phyloP scores from a whole-genome alignment of 2,888 invertebrate genomes.

The Drosophila rellima region DNA sequence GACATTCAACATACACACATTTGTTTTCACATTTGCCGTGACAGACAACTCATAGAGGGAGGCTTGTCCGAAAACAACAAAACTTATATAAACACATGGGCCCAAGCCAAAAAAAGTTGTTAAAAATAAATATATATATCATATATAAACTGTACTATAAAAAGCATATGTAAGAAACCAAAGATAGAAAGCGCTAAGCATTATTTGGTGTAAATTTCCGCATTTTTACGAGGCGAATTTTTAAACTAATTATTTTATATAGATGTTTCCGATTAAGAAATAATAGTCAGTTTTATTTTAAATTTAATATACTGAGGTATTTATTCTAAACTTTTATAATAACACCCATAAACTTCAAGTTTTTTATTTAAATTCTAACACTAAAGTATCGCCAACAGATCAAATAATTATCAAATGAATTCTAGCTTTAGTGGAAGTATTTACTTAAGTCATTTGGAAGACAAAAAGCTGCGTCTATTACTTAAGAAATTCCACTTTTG shows the following conservation, averaged over 20 bases:
- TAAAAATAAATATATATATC: constrained; percentile 16
- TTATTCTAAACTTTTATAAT: no score
- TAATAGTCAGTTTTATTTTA: neutral
- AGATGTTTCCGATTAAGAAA: neutral
- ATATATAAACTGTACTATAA: constrained; percentile 13
- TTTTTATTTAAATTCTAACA: neutral
- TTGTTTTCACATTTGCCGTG: constrained; percentile 26
- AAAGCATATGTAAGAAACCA: constrained; percentile 6
- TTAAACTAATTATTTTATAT: neutral
- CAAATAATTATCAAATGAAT: neutral
- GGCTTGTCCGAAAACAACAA: constrained; percentile 39
- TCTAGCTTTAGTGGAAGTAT: constrained; percentile 1
- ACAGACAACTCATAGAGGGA: constrained; percentile 30
- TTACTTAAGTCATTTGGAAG: neutral
- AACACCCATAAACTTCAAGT: no score
- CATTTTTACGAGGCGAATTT: constrained; percentile 3
- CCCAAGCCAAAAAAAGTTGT: constrained; percentile 36
- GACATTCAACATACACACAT: constrained; percentile 10
- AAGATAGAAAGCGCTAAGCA: constrained; percentile 5
- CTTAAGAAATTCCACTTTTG: constrained; percentile 7
- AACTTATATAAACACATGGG: constrained; percentile 32
- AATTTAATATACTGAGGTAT: neutral
- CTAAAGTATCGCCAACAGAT: neutral
- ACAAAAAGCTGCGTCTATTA: constrained; percentile 6
- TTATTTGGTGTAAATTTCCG: constrained; percentile 17